Evolutionary conservation across 2,888 invertebrate species (phyloP), one percentile per base, ranked within the genome.

Genomic region (Julus scanicus): DNA sequence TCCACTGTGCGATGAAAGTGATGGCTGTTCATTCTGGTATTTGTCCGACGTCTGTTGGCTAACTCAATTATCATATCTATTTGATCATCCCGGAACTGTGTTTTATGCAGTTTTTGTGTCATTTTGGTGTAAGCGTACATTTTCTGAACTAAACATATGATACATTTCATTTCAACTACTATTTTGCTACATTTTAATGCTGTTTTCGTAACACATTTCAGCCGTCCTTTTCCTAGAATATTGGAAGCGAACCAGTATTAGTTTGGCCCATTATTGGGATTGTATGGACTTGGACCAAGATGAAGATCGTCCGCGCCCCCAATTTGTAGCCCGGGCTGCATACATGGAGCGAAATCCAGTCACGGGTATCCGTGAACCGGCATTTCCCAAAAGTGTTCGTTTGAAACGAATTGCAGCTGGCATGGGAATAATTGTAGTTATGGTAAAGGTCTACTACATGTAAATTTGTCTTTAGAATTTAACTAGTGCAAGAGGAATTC

Each of bases 41-140:
- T 91, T 94, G 37, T 92, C 93, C 39, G 93, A 94, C 88, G 93
- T 93, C n/a, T 94, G 94, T 91, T 91, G 93, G 40, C 93, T 93
- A 90, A 92, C 93, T 39, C 92, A 91, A 89, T 91, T 94, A 5
- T 92, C 93, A 15, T 94, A 94, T 90, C 91, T 94, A 63, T 94
- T 94, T 90, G 94, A 94, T 90, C 94, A 94, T 89, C 93, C 94
- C 3, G 93, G 93, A n/a, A 94, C 94, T 2, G 93, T 94, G 44
- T 93, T 94, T 90, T 94, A 93, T 89, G 93, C 94, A 5, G 91
- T 94, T 63, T 94, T 94, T 90, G 92, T 94, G 89, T 93, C 93
- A 6, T 93, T 94, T 90, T 94, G 94, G 94, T 93, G 93, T 94
- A 91, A 91, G 91, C 90, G 57, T 57, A 49, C 29, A 57, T 86